Conservation (phyloP, 2,797 vertebrate species). For the Halcyon leucocephala region DNA sequence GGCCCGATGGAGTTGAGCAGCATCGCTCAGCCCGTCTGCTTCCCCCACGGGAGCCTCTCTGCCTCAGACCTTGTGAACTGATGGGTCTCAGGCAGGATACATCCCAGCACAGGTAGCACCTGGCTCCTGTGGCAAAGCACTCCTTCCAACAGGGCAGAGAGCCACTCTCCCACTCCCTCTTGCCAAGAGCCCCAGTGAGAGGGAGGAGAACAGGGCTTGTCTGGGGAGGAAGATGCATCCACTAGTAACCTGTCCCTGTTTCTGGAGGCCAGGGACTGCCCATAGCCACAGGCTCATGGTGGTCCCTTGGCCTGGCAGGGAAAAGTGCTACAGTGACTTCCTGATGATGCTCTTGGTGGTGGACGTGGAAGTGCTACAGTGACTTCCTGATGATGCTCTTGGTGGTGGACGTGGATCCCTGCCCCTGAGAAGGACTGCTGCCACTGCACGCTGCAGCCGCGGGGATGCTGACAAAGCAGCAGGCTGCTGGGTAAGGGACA, state of each 20-base stretch:
- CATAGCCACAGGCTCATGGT: background rate
- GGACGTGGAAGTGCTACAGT: background rate
- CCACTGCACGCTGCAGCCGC: slow-evolving; percentile 45
- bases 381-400: slow-evolving; percentile 55
- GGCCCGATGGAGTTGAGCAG: background rate
- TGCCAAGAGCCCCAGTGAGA: too few relatives aligned
- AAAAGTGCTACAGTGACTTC: slow-evolving; percentile 17
- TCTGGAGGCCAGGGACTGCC: background rate
- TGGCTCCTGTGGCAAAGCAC: background rate
- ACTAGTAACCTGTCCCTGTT: background rate
- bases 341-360: slow-evolving; percentile 44
- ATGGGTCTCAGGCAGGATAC: slow-evolving; percentile 63
- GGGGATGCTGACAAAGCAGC: background rate
- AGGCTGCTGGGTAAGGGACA: slow-evolving; percentile 5
- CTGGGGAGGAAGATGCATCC: background rate
- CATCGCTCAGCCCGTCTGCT: slow-evolving; percentile 45
- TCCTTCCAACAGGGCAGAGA: background rate
- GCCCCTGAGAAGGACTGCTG: background rate
- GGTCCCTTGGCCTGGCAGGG: slow-evolving; percentile 45
- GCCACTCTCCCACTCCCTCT: rapidly evolving
- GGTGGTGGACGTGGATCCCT: background rate
- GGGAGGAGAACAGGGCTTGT: background rate
- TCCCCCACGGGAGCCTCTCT: background rate
- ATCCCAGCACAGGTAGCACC: slow-evolving; percentile 41
- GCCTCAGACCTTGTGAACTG: background rate